Base-by-base conservation (phyloP, 2,113 vertebrate species). In the Poicephalus gulielmi region DNA sequence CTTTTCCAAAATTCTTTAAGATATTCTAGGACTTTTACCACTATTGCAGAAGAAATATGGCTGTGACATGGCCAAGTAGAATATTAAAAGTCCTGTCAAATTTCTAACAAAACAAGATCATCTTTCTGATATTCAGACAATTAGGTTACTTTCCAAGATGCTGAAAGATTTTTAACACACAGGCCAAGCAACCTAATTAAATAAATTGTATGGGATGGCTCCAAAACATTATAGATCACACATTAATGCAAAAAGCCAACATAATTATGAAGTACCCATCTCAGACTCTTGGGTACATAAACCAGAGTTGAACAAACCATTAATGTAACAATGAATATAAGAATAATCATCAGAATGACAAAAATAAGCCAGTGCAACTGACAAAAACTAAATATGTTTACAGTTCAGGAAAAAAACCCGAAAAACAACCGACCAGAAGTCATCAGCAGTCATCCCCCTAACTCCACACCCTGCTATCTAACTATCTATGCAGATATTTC, bases 141-240 rank as follows among this genome's bases (percentile, higher is more conserved):
- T 92, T 57, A 69, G 63, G 86, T 93, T 95, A 83, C 67, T 93
- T 92, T 91, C 69, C 77, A 92, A 96, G 66, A 92, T 35, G 44
- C 80, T 82, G 44, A 93, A 89, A 68, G 28, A 86, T 81, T 93
- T 90, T 85, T 93, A 93, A 86, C 79, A 84, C 30, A 84, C 41
- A 92, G 20, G n/a, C 73, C 49, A 87, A 86, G 69, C 68, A 92
- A 73, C 20, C 47, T 89, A 92, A 94, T 96, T 91, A 92, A 90
- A 94, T 92, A 91, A 95, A 81, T 66, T 79, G n/a, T 46, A 85
- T 73, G 88, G 86, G 41, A 93, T 8, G 25, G 73, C 47, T 83
- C 94, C 88, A 95, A 84, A 96, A 84, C 33, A 66, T 92, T 94
- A 86, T 79, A 92, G 88, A 95, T 93, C 88, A 84, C 76, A 69